These are phyloP conservation scores for Pardosa pseudoannulata DNA, from an alignment of 2,888 invertebrate genomes.

Conservation along the genomic window DNA sequence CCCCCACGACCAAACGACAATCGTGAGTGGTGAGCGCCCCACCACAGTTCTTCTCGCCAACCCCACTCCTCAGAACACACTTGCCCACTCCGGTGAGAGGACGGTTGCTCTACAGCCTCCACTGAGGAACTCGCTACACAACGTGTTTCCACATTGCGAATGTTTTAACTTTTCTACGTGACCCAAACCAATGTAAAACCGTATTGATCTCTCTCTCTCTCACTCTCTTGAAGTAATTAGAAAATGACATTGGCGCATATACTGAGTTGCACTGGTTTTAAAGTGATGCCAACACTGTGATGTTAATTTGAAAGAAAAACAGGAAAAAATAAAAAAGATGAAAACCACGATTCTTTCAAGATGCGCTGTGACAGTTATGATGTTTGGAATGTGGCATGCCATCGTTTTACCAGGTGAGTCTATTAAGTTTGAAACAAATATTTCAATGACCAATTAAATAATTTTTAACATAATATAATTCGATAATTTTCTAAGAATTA, in stretches of 20 bases:
- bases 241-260: not conserved
- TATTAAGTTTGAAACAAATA: too few relatives aligned
- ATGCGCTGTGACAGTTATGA: not conserved
- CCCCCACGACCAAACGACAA: slow-evolving; percentile 2
- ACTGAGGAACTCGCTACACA: not conserved
- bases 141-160: not conserved
- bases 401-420: not conserved
- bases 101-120: slow-evolving; percentile 3
- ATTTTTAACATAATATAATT: too few relatives aligned
- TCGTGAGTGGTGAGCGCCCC: slow-evolving; percentile 2
- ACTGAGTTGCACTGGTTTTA: not conserved
- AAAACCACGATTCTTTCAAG: not conserved
- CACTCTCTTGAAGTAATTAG: not conserved
- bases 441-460: too few relatives aligned
- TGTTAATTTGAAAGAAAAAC: not conserved
- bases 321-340: not conserved
- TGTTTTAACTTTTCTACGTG: not conserved
- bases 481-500: too few relatives aligned
- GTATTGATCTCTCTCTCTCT: not conserved
- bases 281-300: not conserved
- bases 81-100: slow-evolving; percentile 12
- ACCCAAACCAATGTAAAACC: not conserved
- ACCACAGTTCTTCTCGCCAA: slow-evolving; percentile 14
- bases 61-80: not conserved
- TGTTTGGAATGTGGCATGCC: not conserved